These are phyloP conservation scores for Xenopus laevis DNA, from an alignment of 2,113 vertebrate genomes.

Conservation along the genomic window DNA sequence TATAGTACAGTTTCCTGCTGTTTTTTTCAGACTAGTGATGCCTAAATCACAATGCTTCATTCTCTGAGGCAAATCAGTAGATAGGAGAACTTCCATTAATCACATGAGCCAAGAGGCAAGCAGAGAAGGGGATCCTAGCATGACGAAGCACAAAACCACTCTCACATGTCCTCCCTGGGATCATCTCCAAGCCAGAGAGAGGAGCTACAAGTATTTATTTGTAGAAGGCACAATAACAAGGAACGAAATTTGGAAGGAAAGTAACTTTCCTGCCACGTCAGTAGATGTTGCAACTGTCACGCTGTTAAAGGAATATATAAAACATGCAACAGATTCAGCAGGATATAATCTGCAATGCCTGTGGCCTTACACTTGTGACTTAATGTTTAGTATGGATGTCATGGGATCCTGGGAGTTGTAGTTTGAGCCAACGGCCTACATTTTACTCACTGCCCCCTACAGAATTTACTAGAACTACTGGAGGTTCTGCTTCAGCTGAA, in stretches of 20 bases:
- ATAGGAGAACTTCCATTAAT: constrained; percentile 51
- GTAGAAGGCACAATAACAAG: not conserved
- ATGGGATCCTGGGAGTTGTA: too few relatives aligned
- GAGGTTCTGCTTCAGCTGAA: too few relatives aligned
- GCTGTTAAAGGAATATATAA: too few relatives aligned
- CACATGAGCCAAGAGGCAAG: constrained; percentile 48
- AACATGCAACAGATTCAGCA: too few relatives aligned
- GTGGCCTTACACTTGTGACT: too few relatives aligned
- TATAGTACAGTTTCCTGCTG: constrained; percentile 64
- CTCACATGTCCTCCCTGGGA: not conserved
- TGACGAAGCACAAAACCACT: constrained; percentile 19
- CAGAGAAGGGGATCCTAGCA: constrained; percentile 32
- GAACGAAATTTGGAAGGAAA: constrained; percentile 7
- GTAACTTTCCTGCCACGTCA: constrained; percentile 5
- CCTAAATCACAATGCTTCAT: constrained; percentile 53
- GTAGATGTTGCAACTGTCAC: not conserved
- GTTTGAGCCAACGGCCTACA: too few relatives aligned
- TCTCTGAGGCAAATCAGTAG: constrained; percentile 48
- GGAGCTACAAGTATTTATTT: constrained; percentile 6
- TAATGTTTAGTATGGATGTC: too few relatives aligned
- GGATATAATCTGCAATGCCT: too few relatives aligned
- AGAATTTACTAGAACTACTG: too few relatives aligned
- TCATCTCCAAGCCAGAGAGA: constrained; percentile 1
- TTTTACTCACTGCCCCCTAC: too few relatives aligned
- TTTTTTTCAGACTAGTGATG: constrained; percentile 56